Evolutionary conservation across 2,797 vertebrate species (phyloP).

Genomic region (Somateria mollissima): DNA sequence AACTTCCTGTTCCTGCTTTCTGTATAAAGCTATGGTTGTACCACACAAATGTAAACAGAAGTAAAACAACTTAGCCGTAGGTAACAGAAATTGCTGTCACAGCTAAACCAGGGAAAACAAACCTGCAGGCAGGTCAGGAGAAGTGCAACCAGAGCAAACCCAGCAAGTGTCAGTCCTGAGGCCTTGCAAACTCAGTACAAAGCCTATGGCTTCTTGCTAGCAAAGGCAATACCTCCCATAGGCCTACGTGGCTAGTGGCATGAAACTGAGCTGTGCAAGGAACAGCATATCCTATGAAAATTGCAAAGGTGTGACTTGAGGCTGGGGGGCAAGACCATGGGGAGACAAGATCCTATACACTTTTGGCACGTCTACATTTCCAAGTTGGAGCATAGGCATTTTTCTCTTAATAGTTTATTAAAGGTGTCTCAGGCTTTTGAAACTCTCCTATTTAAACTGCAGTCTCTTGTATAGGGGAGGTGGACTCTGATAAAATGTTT

Average conservation of each 20-base stretch:
- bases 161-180: neutral
- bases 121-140: neutral
- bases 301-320: neutral
- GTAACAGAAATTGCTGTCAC: neutral
- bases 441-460: neutral
- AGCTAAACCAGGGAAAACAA: neutral
- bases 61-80: neutral
- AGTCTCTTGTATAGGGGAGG: neutral
- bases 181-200: neutral
- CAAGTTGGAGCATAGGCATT: neutral
- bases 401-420: neutral
- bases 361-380: neutral
- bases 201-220: neutral
- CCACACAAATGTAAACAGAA: neutral
- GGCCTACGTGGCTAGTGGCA: neutral
- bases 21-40: neutral
- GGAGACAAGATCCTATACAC: neutral
- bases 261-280: neutral
- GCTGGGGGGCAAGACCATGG: accelerated
- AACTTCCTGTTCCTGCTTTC: neutral
- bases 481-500: neutral
- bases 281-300: neutral
- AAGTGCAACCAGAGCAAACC: neutral
- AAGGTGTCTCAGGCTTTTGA: neutral
- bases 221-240: neutral